Evolutionary conservation across 2,888 invertebrate genomes (phyloP).

Genomic region (Xylota sylvarum): DNA sequence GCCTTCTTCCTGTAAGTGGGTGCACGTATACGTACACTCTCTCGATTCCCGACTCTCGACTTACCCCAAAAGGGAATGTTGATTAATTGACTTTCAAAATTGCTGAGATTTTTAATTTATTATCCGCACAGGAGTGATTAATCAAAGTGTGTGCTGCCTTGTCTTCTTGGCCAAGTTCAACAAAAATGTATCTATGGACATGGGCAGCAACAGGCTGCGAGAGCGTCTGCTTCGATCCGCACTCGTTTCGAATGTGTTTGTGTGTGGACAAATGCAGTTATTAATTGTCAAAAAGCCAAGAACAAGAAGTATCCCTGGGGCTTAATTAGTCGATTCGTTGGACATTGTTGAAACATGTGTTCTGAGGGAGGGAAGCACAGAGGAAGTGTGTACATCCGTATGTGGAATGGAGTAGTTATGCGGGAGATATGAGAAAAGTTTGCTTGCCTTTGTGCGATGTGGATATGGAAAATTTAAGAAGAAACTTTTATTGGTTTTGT

Average conservation of each 20-base stretch:
- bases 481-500: too few relatives aligned
- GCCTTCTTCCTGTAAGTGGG: slow-evolving; percentile 31
- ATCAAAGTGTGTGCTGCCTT: slow-evolving; percentile 79
- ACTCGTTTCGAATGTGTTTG: slow-evolving; percentile 36
- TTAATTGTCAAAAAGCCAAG: slow-evolving; percentile 61
- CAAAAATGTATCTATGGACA: slow-evolving; percentile 42
- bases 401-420: not conserved
- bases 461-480: not conserved
- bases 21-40: slow-evolving; percentile 4
- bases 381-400: not conserved
- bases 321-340: slow-evolving; percentile 63
- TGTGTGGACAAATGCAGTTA: slow-evolving; percentile 76
- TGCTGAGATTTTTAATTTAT: slow-evolving; percentile 85
- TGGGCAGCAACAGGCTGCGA: slow-evolving; percentile 46
- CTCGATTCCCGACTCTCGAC: slow-evolving; percentile 2
- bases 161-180: slow-evolving; percentile 52
- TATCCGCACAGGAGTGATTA: slow-evolving; percentile 84
- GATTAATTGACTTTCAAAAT: slow-evolving; percentile 85
- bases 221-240: slow-evolving; percentile 24
- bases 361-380: not conserved
- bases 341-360: slow-evolving; percentile 61
- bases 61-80: slow-evolving; percentile 79
- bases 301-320: slow-evolving; percentile 59
- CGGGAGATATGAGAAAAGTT: not conserved
- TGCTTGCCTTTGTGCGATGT: not conserved